phyloP scores from a whole-genome alignment of 2,888 invertebrate species.

The Apocheima hispidaria region DNA sequence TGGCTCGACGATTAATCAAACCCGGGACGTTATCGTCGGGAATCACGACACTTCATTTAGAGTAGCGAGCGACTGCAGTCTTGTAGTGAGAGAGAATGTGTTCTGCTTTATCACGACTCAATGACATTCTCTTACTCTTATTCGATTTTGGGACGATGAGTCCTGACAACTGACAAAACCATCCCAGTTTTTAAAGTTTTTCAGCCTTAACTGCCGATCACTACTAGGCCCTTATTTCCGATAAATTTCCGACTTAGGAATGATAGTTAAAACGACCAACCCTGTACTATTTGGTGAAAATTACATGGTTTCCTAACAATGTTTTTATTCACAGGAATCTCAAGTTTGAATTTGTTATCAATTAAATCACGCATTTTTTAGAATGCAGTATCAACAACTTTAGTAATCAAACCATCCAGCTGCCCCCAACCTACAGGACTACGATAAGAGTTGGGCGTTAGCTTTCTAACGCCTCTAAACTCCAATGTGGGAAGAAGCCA shows the following conservation, averaged over 20 bases:
- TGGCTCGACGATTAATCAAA: conserved; percentile 67
- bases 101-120: not conserved
- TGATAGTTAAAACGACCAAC: too few species aligned
- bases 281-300: too few species aligned
- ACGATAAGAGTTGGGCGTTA: conserved; percentile 54
- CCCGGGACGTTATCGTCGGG: conserved; percentile 67
- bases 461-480: conserved; percentile 73
- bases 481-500: conserved; percentile 73
- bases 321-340: not conserved
- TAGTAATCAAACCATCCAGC: conserved; percentile 13
- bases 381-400: not conserved
- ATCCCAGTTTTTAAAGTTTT: too few species aligned
- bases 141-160: too few species aligned
- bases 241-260: too few species aligned
- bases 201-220: too few species aligned
- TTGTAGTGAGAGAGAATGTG: conserved; percentile 1
- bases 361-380: not conserved
- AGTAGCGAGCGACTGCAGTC: conserved; percentile 44
- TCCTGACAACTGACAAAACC: too few species aligned
- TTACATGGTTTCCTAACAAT: not conserved
- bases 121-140: too few species aligned
- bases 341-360: not conserved
- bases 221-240: too few species aligned
- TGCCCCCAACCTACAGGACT: conserved; percentile 6
- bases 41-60: conserved; percentile 72